A percentile compares a stretch with the other conserved stretches of the same genome.
Evolutionary conservation across 2,888 invertebrate genomes (phyloP).

Genomic region (Amphiduros pacificus): DNA sequence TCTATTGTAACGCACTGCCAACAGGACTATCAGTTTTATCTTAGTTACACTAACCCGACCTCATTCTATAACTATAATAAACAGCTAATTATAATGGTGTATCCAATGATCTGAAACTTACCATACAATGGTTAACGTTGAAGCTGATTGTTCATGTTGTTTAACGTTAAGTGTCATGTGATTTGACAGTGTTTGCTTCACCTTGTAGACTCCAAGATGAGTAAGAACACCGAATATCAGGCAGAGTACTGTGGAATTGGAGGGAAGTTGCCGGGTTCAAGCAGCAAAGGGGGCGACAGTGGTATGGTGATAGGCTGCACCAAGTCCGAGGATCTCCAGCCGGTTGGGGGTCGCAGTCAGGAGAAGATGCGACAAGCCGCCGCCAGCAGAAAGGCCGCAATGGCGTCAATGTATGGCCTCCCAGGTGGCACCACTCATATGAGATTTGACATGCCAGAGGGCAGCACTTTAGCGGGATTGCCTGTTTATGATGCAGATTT

Average conservation of each 20-base stretch:
- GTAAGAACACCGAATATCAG: conserved; percentile 22
- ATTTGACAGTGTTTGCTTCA: neutral
- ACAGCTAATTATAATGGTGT: too few relatives aligned
- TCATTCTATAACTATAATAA: too few relatives aligned
- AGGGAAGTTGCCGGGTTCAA: neutral
- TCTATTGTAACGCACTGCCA: too few relatives aligned
- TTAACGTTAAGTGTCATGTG: too few relatives aligned
- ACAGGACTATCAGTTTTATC: too few relatives aligned
- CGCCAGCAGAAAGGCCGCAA: neutral
- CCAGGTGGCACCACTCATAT: too few relatives aligned
- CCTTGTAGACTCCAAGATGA: neutral
- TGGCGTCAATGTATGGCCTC: too few relatives aligned
- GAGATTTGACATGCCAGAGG: too few relatives aligned
- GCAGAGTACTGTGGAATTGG: conserved; percentile 25
- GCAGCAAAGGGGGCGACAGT: neutral
- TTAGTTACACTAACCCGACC: too few relatives aligned
- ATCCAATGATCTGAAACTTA: too few relatives aligned
- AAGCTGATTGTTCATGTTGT: too few relatives aligned
- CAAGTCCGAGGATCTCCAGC: conserved; percentile 23
- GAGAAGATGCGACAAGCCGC: neutral
- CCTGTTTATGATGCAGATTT: conserved; percentile 25
- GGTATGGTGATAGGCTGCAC: neutral
- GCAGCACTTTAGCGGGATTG: conserved; percentile 15
- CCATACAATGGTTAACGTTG: too few relatives aligned
- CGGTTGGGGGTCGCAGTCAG: conserved; percentile 19